Evolutionary conservation across 2,888 invertebrate species (phyloP), one percentile per base, ranked within the genome.

Genomic region (Thymelicus acteon): DNA sequence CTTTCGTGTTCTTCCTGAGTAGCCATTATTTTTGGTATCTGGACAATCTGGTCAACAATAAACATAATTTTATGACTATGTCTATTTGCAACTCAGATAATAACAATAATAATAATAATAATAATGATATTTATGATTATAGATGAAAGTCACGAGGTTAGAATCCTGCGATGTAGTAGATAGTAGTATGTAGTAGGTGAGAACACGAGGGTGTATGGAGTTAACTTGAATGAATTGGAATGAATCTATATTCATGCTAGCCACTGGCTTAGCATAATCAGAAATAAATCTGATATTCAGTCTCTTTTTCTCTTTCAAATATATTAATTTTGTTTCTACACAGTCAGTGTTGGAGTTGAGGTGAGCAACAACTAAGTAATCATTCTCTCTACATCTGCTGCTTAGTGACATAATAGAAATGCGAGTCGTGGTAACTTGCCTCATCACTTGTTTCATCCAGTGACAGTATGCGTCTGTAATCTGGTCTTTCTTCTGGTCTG

Each of bases 1-100:
- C 97, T 95, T 92, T 98, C 97, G 93, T 97, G 97, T 85, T 97
- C 97, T 88, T 97, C 69, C 37, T 63, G 69, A 1, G 68, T 48
- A 7, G 68, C 54, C 62, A 68, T 68, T n/a, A 15, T 48, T 8
- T 31, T n/a, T 62, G 48, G 2, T 8, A 5, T 31, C 31, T 31
- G 3, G 31, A 2, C 31, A 31, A 3, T 31, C 31, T 31, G 31
- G 3, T 31, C 31, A 31, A 31, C 3, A 31, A 31, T 31, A 31
- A 31, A 31, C 48, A 13, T 48, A 48, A 13, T 13, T 13, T 13
- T 48, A 48, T 13, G 13, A 48, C 48, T 13, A 48, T 48, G 3
- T 13, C n/a, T 48, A 48, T 48, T 31, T 5, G 3, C 31, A 31
- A 5, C 31, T 31, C n/a, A n/a, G n/a, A n/a, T n/a, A 31, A 31